phyloP scores from a whole-genome alignment of 2,888 invertebrate species.

The Vannuccia rotundouncinata region DNA sequence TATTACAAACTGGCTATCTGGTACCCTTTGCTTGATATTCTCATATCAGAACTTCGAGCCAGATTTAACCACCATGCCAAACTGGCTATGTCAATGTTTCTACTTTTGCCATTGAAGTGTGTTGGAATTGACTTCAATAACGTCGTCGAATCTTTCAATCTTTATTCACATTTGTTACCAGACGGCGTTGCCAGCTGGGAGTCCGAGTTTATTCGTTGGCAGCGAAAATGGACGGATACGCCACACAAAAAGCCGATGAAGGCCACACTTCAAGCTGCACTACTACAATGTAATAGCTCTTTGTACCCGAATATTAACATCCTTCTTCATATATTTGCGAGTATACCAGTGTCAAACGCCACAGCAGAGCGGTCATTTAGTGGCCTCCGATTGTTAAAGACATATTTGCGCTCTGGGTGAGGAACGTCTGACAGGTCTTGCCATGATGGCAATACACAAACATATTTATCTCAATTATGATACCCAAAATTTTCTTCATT shows the following conservation, averaged over 20 bases:
- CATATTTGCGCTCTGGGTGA: neutral
- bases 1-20: conserved; percentile 5
- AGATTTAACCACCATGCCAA: conserved; percentile 9
- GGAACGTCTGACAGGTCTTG: neutral
- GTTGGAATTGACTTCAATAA: conserved; percentile 19
- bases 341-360: neutral
- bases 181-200: neutral
- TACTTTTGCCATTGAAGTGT: conserved; percentile 6
- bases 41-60: conserved; percentile 2
- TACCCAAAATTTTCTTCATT: neutral
- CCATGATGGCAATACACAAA: conserved; percentile 9
- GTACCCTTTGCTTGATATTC: conserved; percentile 11
- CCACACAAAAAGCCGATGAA: neutral
- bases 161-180: neutral
- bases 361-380: conserved; percentile 16
- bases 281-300: conserved; percentile 6
- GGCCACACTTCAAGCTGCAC: neutral
- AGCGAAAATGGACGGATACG: conserved; percentile 6
- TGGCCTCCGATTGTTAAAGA: neutral
- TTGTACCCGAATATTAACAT: conserved; percentile 26
- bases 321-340: conserved; percentile 2
- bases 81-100: conserved; percentile 9
- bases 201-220: conserved; percentile 10
- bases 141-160: neutral
- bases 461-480: conserved; percentile 8